A percentile compares a stretch with the other conserved stretches of the same genome.
phyloP scores from a whole-genome alignment of 2,888 invertebrate genomes.

The Tetranychus truncatus region DNA sequence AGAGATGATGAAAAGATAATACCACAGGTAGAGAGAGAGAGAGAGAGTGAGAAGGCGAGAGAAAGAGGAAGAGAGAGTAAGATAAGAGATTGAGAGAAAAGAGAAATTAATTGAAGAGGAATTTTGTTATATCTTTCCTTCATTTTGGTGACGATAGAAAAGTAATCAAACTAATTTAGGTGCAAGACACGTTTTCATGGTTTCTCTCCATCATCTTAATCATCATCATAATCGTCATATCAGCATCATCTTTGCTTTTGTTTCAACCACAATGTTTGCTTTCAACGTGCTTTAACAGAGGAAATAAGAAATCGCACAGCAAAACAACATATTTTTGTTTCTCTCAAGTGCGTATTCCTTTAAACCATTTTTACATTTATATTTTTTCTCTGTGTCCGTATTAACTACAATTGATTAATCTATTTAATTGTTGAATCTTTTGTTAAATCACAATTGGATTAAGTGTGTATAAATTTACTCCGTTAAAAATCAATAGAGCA shows the following conservation, averaged over 20 bases:
- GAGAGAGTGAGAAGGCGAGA: not conserved
- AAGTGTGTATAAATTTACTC: too few species aligned
- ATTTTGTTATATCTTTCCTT: not conserved
- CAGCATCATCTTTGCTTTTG: not conserved
- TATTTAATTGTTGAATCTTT: too few species aligned
- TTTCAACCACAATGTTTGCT: not conserved
- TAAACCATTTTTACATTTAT: not conserved
- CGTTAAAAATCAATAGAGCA: too few species aligned
- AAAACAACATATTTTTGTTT: not conserved
- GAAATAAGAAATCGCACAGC: too few species aligned
- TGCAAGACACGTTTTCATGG: conserved; percentile 1
- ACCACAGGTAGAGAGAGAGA: not conserved
- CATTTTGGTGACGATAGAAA: not conserved
- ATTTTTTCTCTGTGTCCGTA: too few species aligned
- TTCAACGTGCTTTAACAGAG: not conserved
- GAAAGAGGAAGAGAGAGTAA: conserved; percentile 5
- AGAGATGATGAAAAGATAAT: conserved; percentile 13
- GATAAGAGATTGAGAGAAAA: not conserved
- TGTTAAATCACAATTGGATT: too few species aligned
- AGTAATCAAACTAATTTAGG: not conserved
- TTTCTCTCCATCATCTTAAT: not conserved
- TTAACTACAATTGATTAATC: too few species aligned
- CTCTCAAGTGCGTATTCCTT: not conserved
- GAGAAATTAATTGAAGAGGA: not conserved
- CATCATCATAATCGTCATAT: not conserved